phyloP scores from a whole-genome alignment of 2,888 invertebrate species.

The Hofmannophila pseudospretella region DNA sequence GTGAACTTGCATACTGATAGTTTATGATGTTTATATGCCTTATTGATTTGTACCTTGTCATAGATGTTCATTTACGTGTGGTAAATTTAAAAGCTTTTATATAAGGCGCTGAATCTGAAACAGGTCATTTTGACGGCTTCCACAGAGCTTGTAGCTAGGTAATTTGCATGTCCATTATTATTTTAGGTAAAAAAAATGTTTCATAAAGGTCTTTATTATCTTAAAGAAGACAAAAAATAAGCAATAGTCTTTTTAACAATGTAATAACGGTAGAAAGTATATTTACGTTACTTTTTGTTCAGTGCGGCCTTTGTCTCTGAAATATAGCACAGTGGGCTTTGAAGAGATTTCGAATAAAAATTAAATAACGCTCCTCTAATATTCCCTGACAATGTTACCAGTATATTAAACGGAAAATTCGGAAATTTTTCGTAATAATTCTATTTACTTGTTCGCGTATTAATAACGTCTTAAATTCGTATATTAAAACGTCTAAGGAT shows the following conservation, averaged over 20 bases:
- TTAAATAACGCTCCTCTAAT: too few relatives aligned
- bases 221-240: not conserved
- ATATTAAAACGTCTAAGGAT: too few relatives aligned
- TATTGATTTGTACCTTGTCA: too few relatives aligned
- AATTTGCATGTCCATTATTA: conserved; percentile 2
- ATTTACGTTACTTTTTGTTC: conserved; percentile 1
- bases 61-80: too few relatives aligned
- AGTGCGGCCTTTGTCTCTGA: not conserved
- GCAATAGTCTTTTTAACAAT: not conserved
- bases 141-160: not conserved
- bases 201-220: not conserved
- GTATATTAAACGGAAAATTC: too few relatives aligned
- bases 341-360: not conserved
- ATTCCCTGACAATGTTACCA: too few relatives aligned
- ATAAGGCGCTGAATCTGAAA: not conserved
- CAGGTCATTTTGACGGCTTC: not conserved
- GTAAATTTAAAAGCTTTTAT: too few relatives aligned
- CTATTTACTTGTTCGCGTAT: too few relatives aligned
- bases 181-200: not conserved
- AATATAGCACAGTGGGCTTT: not conserved
- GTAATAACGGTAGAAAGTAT: conserved; percentile 3
- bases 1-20: too few relatives aligned
- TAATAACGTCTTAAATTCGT: too few relatives aligned
- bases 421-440: too few relatives aligned
- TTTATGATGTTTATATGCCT: too few relatives aligned